These are phyloP conservation scores for Sycophila texana DNA, from an alignment of 2,888 invertebrate species.

Conservation along the genomic window DNA sequence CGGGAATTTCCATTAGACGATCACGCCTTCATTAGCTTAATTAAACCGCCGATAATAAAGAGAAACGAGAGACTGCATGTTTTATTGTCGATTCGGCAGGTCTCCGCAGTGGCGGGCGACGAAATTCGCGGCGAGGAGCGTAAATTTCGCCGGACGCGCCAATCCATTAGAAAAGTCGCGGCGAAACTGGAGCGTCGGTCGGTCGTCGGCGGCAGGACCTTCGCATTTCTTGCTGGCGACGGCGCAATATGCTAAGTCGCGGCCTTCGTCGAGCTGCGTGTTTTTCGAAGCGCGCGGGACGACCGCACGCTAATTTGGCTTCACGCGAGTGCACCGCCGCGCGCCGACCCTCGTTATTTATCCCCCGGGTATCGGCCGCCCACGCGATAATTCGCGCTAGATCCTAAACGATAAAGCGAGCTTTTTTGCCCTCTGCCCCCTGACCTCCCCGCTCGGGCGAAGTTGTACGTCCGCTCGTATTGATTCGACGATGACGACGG, in stretches of 20 bases:
- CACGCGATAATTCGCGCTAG: conserved; percentile 22
- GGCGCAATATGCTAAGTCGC: conserved; percentile 13
- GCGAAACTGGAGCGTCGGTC: not conserved
- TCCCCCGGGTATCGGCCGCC: not conserved
- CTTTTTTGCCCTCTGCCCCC: conserved; percentile 16
- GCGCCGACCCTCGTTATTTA: conserved; percentile 40
- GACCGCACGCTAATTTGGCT: conserved; percentile 49
- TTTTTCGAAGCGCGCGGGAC: conserved; percentile 27
- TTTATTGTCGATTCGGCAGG: too few species aligned
- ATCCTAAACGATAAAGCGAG: conserved; percentile 5
- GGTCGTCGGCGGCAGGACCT: conserved; percentile 1
- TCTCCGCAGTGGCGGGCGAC: too few species aligned
- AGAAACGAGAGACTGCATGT: not conserved
- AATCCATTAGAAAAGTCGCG: not conserved
- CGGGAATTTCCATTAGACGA: too few species aligned
- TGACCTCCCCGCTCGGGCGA: not conserved
- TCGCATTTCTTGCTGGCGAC: conserved; percentile 27
- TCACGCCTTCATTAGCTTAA: too few species aligned
- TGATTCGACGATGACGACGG: not conserved
- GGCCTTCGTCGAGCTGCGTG: conserved; percentile 24
- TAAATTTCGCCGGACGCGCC: not conserved
- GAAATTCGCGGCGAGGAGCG: too few species aligned
- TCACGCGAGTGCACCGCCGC: conserved; percentile 32
- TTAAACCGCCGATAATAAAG: too few species aligned
- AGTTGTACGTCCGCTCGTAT: too few species aligned